Conservation (phyloP, 2,113 vertebrate species). For the Gnathonemus longibarbis region DNA sequence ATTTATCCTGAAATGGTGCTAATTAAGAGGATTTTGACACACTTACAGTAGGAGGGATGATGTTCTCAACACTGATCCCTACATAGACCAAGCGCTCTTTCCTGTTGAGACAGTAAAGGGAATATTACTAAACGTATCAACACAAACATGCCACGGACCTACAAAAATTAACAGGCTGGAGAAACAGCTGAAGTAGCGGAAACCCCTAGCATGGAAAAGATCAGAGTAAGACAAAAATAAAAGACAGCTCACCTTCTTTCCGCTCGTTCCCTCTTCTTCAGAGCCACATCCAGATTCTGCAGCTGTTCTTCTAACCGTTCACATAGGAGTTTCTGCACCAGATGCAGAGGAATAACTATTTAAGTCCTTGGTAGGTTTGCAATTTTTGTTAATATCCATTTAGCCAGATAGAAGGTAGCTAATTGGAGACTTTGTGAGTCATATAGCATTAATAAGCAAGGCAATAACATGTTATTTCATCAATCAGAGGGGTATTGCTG, state of each 20-base stretch:
- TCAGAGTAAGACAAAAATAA: neutral
- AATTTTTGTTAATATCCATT: neutral
- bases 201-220: neutral
- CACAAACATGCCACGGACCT: neutral
- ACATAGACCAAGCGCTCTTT: slow-evolving; percentile 95
- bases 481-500: neutral
- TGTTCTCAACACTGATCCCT: slow-evolving; percentile 96
- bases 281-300: slow-evolving; percentile 78
- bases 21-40: neutral
- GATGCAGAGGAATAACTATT: neutral
- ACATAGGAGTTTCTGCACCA: slow-evolving; percentile 82
- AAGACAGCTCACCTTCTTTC: slow-evolving; percentile 74
- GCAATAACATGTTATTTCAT: neutral
- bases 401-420: neutral
- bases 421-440: neutral
- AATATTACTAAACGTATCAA: slow-evolving; percentile 1
- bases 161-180: neutral
- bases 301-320: slow-evolving; percentile 90
- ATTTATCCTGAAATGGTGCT: neutral
- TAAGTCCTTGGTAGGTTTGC: neutral
- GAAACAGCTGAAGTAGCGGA: neutral
- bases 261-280: slow-evolving; percentile 94
- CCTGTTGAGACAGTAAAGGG: slow-evolving; percentile 50
- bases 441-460: neutral
- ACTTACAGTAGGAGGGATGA: slow-evolving; percentile 86